phyloP scores from a whole-genome alignment of 2,888 invertebrate genomes.

The Strigamia crassipes region DNA sequence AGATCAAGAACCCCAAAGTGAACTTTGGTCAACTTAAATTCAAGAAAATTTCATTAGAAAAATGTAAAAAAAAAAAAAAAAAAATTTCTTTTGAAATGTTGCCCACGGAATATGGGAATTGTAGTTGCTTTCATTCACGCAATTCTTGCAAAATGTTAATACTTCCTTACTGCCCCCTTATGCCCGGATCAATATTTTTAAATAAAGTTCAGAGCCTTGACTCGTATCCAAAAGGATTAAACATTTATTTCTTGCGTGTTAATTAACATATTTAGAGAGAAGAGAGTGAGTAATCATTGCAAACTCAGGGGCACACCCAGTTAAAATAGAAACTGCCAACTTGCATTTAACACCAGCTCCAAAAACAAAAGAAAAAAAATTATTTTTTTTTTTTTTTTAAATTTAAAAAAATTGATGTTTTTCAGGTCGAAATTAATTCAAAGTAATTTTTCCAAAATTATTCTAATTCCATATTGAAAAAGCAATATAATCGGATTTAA shows the following conservation, averaged over 20 bases:
- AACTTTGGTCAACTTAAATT: slow-evolving; percentile 1
- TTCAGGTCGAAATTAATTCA: background rate
- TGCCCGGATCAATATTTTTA: background rate
- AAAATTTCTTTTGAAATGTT: background rate
- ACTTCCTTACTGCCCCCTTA: background rate
- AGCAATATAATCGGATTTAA: no score
- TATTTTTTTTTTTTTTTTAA: no score
- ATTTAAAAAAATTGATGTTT: background rate
- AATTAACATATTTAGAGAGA: slow-evolving; percentile 17
- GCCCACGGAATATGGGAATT: background rate
- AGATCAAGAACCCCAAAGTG: background rate
- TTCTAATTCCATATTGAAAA: no score
- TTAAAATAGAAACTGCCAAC: slow-evolving; percentile 21
- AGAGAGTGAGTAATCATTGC: slow-evolving; percentile 16
- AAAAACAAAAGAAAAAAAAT: background rate
- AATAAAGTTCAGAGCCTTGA: slow-evolving; percentile 13
- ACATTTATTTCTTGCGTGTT: slow-evolving; percentile 21
- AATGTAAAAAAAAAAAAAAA: background rate
- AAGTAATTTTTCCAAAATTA: background rate
- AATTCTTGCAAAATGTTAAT: background rate
- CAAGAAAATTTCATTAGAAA: background rate
- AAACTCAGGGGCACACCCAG: slow-evolving; percentile 21
- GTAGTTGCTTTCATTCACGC: background rate
- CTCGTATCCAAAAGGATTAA: slow-evolving; percentile 16
- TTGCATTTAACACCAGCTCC: background rate